phyloP scores from a whole-genome alignment of 1,140 invertebrate species.

The Conus ventricosus region DNA sequence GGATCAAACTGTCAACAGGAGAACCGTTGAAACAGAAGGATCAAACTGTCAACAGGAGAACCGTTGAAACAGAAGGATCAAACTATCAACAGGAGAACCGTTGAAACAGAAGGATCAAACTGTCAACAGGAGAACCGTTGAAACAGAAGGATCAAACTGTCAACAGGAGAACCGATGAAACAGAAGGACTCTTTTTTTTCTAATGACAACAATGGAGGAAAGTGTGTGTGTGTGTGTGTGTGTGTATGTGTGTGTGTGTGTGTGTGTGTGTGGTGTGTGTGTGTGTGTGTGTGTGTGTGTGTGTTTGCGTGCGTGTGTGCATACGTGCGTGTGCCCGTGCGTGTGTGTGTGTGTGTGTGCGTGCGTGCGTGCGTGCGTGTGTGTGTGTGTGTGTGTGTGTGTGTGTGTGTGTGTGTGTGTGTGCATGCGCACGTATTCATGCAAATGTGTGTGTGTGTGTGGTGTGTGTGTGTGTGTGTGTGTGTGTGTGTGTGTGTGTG shows the following conservation, averaged over 20 bases:
- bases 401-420: not conserved
- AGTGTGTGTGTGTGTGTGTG: not conserved
- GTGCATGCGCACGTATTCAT: not conserved
- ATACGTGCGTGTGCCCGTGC: conserved; percentile 1
- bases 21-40: no score
- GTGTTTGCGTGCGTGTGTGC: conserved; percentile 27
- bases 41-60: no score
- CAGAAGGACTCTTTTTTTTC: not conserved
- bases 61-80: no score
- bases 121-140: no score
- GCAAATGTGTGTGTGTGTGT: not conserved
- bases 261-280: not conserved
- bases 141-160: no score
- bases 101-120: no score
- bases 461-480: conserved; percentile 4
- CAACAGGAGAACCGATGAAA: no score
- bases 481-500: conserved; percentile 10
- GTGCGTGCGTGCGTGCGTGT: not conserved
- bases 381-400: not conserved
- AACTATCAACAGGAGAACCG: no score
- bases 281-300: not conserved
- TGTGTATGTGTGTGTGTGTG: not conserved
- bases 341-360: not conserved
- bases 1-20: no score
- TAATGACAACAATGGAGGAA: not conserved